Evolutionary conservation across 2,113 vertebrate species (phyloP).

Genomic region (Mustelus asterias): DNA sequence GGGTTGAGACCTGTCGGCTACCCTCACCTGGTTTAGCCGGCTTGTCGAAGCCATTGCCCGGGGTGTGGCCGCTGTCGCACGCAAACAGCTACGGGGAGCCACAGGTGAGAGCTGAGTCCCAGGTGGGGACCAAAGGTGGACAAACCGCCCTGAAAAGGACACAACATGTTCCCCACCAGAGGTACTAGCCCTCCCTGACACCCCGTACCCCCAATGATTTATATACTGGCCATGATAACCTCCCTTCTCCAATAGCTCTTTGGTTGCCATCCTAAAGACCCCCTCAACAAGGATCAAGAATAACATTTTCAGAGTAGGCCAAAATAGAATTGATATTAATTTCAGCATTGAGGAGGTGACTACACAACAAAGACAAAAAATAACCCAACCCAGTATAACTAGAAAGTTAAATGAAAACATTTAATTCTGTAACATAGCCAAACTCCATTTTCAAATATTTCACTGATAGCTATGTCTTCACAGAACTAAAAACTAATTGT

Average conservation of each 20-base stretch:
- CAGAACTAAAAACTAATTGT: not conserved
- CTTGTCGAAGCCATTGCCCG: too few species aligned
- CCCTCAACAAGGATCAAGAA: not conserved
- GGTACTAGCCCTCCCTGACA: too few species aligned
- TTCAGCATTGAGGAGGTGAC: not conserved
- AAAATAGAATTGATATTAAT: not conserved
- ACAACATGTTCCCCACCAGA: too few species aligned
- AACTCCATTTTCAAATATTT: not conserved
- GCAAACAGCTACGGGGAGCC: too few species aligned
- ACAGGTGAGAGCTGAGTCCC: too few species aligned
- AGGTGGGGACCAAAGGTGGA: too few species aligned
- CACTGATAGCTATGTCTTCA: not conserved
- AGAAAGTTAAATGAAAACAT: not conserved
- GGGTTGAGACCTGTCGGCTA: too few species aligned
- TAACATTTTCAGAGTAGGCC: not conserved
- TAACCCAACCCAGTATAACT: not conserved
- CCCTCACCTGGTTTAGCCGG: too few species aligned
- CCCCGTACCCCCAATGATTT: too few species aligned
- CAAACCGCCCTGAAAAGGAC: too few species aligned
- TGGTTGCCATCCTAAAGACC: not conserved
- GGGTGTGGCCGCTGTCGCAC: too few species aligned
- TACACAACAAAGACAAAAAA: not conserved
- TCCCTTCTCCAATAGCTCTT: not conserved
- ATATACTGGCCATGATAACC: not conserved
- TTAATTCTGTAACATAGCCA: not conserved